Percentiles rank a stretch among this genome's conserved stretches.
These are phyloP conservation scores for Steinernema hermaphroditum DNA, from an alignment of 2,888 invertebrate genomes.

Conservation along the genomic window DNA sequence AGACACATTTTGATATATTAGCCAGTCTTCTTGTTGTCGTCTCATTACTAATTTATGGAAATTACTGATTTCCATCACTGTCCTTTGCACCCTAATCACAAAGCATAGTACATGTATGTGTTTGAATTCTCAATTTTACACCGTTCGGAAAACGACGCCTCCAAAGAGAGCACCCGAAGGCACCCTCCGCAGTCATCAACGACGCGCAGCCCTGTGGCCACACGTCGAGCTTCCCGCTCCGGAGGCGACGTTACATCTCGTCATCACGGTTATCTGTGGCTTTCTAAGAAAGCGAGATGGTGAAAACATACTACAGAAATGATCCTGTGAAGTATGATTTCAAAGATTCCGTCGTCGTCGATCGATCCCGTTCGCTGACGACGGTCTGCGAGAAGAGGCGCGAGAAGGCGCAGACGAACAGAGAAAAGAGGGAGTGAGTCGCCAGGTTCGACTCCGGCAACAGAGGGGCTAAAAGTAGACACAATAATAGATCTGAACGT, in stretches of 20 bases:
- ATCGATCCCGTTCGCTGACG: neutral
- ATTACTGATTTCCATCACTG: too few relatives aligned
- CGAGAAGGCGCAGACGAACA: too few relatives aligned
- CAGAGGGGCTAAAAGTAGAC: too few relatives aligned
- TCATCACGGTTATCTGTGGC: conserved; percentile 8
- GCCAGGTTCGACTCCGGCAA: too few relatives aligned
- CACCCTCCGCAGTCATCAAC: conserved; percentile 10
- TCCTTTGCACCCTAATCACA: too few relatives aligned
- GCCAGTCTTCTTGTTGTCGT: too few relatives aligned
- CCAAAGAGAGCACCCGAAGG: neutral
- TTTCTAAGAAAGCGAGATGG: neutral
- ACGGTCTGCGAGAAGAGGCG: neutral
- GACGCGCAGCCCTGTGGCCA: conserved; percentile 6
- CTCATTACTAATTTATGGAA: too few relatives aligned
- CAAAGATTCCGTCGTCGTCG: neutral
- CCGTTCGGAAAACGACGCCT: neutral
- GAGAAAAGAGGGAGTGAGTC: neutral
- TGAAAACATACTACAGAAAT: conserved; percentile 20
- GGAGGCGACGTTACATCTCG: conserved; percentile 20
- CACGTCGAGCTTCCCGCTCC: conserved; percentile 10
- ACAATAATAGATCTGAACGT: too few relatives aligned
- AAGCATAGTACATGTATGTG: too few relatives aligned
- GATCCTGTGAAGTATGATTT: conserved; percentile 21
- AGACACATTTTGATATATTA: too few relatives aligned
- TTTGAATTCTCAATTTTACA: too few relatives aligned